Base-by-base conservation (phyloP, 2,888 invertebrate species). In the Eumerus sabulonum region DNA sequence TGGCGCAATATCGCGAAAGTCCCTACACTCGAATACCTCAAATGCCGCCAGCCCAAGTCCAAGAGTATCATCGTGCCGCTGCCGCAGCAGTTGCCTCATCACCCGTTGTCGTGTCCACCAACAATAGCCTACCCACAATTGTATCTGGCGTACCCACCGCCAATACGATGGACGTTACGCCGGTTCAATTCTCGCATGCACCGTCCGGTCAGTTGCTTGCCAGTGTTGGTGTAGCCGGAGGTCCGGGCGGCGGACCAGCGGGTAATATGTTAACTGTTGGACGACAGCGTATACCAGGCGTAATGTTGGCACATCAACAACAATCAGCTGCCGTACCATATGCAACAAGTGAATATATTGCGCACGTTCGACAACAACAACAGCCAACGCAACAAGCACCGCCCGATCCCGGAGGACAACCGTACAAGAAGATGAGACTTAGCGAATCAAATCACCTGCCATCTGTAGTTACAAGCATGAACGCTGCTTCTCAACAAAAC, bases 91-190 rank as follows among this genome's bases (percentile, higher is more conserved):
- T 83, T 48, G 82, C 60, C 56, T 68, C 82, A 67, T 83, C 84
- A 51, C 83, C 84, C 50, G 84, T 83, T 66, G 76, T 83, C 48
- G 84, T 85, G n/a, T 84, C 86, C 71, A 82, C 68, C 82, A 84
- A 82, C 71, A 83, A 60, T 51, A 76, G 68, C 67, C 57, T 76
- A 50, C 82, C 83, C 67, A 56, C 76, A 67, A 90, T 86, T 90
- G 92, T 87, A 92, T 94, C 90, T 94, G 94, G 67, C 90, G 94
- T 87, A 91, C 94, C 86, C 92, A 92, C 82, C 91, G 91, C 83
- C 91, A 82, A 83, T 77, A 68, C 83, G 63, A 82, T 82, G 70
- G 82, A 83, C 18, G 83, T 82, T 38, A 73, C 82, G 5, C 27
- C 27, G 27, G 66, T 81, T 7, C 76, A 81, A 9, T 81, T 70